Percentiles rank a stretch among this genome's conserved stretches.
phyloP scores from a whole-genome alignment of 2,888 invertebrate genomes.

The Serripes groenlandicus region DNA sequence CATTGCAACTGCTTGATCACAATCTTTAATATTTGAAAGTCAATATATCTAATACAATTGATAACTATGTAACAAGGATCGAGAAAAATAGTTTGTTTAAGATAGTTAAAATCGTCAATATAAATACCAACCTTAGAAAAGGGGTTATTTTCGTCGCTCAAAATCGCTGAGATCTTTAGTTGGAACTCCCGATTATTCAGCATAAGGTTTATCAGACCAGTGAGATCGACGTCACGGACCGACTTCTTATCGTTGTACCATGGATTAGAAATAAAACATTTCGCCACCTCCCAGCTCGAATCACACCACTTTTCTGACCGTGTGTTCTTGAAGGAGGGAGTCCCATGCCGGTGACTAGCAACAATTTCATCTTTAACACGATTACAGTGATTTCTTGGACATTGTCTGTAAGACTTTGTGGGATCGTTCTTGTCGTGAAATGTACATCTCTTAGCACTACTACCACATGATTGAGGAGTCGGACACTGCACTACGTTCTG shows the following conservation, averaged over 20 bases:
- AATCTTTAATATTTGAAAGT: too few species aligned
- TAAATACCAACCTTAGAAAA: background rate
- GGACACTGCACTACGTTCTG: background rate
- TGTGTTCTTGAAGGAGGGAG: background rate
- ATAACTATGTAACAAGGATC: too few species aligned
- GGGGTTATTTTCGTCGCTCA: background rate
- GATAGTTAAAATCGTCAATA: background rate
- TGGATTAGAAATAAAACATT: background rate
- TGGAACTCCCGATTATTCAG: background rate
- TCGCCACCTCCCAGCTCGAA: background rate
- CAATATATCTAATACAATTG: too few species aligned
- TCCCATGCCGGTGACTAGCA: background rate
- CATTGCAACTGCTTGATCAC: too few species aligned
- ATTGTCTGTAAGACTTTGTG: background rate
- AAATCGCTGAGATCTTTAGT: background rate
- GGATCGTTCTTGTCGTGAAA: background rate
- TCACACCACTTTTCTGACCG: background rate
- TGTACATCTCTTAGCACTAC: background rate
- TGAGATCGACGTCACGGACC: background rate
- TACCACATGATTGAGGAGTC: background rate
- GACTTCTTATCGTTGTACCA: background rate
- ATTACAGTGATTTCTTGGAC: background rate
- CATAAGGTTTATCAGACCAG: background rate
- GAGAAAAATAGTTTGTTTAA: too few species aligned
- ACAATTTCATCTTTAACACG: background rate